These are phyloP conservation scores for Distichodus sexfasciatus DNA, from an alignment of 2,797 vertebrate genomes.

Conservation along the genomic window DNA sequence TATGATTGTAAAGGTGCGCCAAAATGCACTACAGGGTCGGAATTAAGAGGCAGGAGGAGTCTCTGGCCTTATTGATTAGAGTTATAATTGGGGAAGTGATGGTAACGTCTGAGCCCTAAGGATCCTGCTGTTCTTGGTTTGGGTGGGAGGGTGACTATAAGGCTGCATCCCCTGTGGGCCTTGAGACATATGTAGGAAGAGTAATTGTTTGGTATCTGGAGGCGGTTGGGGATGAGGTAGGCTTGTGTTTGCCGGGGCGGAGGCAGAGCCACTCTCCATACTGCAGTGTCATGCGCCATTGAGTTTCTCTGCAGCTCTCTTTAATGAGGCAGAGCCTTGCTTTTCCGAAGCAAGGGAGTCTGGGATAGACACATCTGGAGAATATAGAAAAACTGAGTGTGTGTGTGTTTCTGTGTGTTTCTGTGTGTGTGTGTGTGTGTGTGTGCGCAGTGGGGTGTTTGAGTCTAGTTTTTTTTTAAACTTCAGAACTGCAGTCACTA, in stretches of 20 bases:
- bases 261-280: neutral
- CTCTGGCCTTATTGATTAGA: too few relatives aligned
- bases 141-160: too few relatives aligned
- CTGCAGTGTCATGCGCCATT: conserved; percentile 56
- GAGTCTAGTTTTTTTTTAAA: neutral
- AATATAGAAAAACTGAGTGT: conserved; percentile 22
- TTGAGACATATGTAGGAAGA: too few relatives aligned
- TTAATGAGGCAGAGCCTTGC: conserved; percentile 64
- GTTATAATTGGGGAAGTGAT: neutral
- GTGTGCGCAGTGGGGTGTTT: neutral
- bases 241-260: neutral
- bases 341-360: conserved; percentile 8
- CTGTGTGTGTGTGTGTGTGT: neutral
- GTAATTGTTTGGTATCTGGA: too few relatives aligned
- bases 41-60: neutral
- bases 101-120: neutral
- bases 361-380: conserved; percentile 46
- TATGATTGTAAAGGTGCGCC: too few relatives aligned
- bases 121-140: too few relatives aligned
- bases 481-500: neutral
- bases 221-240: neutral
- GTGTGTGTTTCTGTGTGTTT: neutral
- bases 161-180: too few relatives aligned
- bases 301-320: conserved; percentile 50
- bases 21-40: neutral